Evolutionary conservation across 2,888 invertebrate species (phyloP).

Genomic region (Diadegma fenestrale): DNA sequence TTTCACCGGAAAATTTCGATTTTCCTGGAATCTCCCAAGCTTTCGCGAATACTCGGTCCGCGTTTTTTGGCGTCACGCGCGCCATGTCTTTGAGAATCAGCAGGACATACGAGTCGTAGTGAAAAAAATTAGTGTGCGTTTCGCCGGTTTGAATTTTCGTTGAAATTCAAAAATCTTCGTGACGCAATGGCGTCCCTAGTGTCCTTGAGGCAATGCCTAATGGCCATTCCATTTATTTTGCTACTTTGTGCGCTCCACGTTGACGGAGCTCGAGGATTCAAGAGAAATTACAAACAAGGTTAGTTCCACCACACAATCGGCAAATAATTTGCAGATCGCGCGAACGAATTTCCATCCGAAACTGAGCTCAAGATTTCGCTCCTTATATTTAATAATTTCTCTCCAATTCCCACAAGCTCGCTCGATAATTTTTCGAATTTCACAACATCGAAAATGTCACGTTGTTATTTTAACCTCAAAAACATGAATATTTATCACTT

Average conservation of each 20-base stretch:
- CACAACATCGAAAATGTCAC: not conserved
- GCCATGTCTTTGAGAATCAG: slow-evolving; percentile 22
- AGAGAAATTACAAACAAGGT: slow-evolving; percentile 76
- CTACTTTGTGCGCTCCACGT: slow-evolving; percentile 68
- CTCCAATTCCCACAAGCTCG: not conserved
- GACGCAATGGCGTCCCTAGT: slow-evolving; percentile 64
- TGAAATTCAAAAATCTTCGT: slow-evolving; percentile 26
- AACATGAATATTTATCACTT: not conserved
- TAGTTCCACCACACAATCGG: slow-evolving; percentile 38
- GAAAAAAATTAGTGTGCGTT: not conserved
- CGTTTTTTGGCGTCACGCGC: not conserved
- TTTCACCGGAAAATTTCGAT: not conserved
- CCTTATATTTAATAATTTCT: not conserved
- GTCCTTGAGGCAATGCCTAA: slow-evolving; percentile 65
- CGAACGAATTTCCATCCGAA: not conserved
- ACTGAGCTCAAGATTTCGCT: not conserved
- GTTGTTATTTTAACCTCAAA: not conserved
- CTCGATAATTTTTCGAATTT: not conserved
- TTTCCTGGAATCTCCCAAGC: not conserved
- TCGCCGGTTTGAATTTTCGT: not conserved
- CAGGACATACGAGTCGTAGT: slow-evolving; percentile 19
- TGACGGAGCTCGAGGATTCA: slow-evolving; percentile 75
- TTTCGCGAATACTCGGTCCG: not conserved
- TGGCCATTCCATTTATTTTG: slow-evolving; percentile 66
- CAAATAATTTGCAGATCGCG: not conserved